A percentile compares a stretch with the other conserved stretches of the same genome.
phyloP scores from a whole-genome alignment of 1,140 invertebrate genomes.

The Megathymus violae region DNA sequence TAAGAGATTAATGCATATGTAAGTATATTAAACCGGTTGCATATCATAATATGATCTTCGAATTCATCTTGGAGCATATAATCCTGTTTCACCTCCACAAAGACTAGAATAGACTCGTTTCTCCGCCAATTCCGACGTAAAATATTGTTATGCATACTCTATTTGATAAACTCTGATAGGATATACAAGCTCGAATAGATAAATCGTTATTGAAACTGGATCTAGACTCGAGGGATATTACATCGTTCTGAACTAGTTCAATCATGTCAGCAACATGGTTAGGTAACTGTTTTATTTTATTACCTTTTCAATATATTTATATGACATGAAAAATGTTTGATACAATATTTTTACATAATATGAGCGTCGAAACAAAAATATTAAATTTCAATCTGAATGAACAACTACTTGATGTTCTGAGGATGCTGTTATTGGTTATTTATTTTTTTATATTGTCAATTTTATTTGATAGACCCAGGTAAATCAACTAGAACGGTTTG shows the following conservation, averaged over 20 bases:
- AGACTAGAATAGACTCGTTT: background rate
- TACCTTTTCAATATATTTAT: background rate
- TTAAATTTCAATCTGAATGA: too few relatives aligned
- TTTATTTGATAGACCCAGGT: too few relatives aligned
- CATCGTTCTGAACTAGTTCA: slow-evolving; percentile 23
- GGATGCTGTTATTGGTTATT: too few relatives aligned
- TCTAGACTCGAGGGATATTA: slow-evolving; percentile 25
- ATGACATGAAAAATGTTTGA: background rate
- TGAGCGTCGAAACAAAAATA: too few relatives aligned
- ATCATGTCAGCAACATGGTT: slow-evolving; percentile 29
- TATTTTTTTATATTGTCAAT: too few relatives aligned
- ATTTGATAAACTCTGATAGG: slow-evolving; percentile 32
- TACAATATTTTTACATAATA: background rate
- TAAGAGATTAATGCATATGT: too few relatives aligned
- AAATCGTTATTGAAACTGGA: slow-evolving; percentile 34
- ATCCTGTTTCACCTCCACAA: background rate
- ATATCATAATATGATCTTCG: background rate
- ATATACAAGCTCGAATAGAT: slow-evolving; percentile 29
- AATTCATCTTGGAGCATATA: background rate
- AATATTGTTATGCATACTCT: slow-evolving; percentile 33
- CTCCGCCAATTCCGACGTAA: slow-evolving; percentile 15
- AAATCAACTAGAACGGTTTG: too few relatives aligned
- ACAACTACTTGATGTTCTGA: too few relatives aligned
- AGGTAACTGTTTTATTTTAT: slow-evolving; percentile 15
- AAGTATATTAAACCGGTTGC: too few relatives aligned